Percentiles rank a stretch among this genome's conserved stretches.
Conservation (phyloP, 2,797 vertebrate genomes). For the Eidolon dupreanum region DNA sequence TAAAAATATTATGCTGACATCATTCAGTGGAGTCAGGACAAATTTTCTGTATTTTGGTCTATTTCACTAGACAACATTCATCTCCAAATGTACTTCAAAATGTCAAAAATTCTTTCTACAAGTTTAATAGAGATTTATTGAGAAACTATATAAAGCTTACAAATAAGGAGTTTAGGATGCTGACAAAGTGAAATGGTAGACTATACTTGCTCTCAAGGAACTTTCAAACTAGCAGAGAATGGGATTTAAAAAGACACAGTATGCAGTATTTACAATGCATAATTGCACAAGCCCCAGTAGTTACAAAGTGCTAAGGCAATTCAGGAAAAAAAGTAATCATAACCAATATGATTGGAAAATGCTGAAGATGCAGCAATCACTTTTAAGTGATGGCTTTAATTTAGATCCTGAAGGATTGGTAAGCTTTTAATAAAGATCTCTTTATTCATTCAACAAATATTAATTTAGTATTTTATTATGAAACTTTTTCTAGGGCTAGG, state of each 20-base stretch:
- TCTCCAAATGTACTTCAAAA: neutral
- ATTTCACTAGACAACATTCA: neutral
- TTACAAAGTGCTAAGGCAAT: neutral
- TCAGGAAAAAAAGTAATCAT: neutral
- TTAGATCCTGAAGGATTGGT: neutral
- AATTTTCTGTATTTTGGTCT: neutral
- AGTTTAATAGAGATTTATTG: neutral
- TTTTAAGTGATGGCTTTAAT: neutral
- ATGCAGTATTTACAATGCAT: too few species aligned
- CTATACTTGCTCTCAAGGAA: neutral
- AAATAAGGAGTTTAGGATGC: neutral
- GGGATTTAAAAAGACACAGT: neutral
- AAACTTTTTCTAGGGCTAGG: neutral
- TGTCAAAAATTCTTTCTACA: neutral
- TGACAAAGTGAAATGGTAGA: neutral
- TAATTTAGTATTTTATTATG: neutral
- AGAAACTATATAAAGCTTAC: neutral
- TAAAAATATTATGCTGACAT: neutral
- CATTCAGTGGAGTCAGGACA: neutral
- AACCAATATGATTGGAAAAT: neutral
- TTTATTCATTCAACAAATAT: neutral
- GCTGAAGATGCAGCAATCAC: neutral
- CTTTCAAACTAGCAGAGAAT: neutral
- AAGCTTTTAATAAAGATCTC: neutral
- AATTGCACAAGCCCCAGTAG: neutral